A percentile compares a stretch with the other conserved stretches of the same genome.
phyloP scores from a whole-genome alignment of 2,797 vertebrate genomes.

The Sebastes matsubarae region DNA sequence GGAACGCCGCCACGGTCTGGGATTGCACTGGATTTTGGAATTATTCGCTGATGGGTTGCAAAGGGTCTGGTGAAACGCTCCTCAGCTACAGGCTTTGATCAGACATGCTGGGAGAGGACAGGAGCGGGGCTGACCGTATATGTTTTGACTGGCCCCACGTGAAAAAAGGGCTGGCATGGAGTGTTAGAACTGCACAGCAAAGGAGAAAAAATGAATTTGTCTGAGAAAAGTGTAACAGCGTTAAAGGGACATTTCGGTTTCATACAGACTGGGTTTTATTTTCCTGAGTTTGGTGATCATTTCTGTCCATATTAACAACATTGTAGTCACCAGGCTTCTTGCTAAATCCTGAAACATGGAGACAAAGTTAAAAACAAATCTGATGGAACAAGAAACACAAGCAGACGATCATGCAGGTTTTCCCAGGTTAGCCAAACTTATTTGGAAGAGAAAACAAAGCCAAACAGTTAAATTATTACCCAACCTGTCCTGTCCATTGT shows the following conservation, averaged over 20 bases:
- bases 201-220: slow-evolving; percentile 36
- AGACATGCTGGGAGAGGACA: slow-evolving; percentile 35
- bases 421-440: neutral
- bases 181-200: slow-evolving; percentile 17
- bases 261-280: slow-evolving; percentile 1
- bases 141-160: slow-evolving; percentile 39
- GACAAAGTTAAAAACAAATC: neutral
- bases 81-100: slow-evolving; percentile 60
- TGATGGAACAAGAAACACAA: neutral
- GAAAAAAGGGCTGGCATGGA: slow-evolving; percentile 15
- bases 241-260: slow-evolving; percentile 10
- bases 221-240: neutral
- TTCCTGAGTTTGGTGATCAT: neutral
- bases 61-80: slow-evolving; percentile 47
- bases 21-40: slow-evolving; percentile 54
- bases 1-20: slow-evolving; percentile 37
- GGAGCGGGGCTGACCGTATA: slow-evolving; percentile 3
- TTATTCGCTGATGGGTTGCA: slow-evolving; percentile 38
- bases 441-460: neutral
- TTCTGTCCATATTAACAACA: neutral
- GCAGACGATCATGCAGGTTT: neutral
- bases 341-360: neutral
- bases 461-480: neutral
- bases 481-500: neutral
- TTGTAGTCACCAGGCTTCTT: neutral